A percentile compares a stretch with the other conserved stretches of the same genome.
phyloP scores from a whole-genome alignment of 2,113 vertebrate species.

The Corydoras sp. region DNA sequence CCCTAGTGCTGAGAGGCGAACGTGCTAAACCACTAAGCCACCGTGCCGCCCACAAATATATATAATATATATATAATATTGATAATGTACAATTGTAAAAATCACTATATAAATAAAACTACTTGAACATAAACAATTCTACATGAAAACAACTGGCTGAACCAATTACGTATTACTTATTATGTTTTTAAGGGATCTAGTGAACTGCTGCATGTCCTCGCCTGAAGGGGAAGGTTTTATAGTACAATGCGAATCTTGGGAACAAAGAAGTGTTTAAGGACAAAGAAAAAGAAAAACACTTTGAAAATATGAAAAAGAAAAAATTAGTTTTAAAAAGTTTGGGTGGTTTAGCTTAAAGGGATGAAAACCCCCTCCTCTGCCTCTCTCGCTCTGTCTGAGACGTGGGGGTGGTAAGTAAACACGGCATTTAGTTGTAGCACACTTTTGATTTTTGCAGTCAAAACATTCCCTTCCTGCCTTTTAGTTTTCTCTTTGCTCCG shows the following conservation, averaged over 20 bases:
- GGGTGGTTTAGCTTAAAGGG: constrained; percentile 31
- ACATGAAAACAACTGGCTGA: no score
- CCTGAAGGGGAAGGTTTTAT: constrained; percentile 5
- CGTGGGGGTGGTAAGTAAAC: constrained; percentile 30
- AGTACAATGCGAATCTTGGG: constrained; percentile 14
- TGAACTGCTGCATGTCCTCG: constrained; percentile 3
- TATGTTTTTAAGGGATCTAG: background rate
- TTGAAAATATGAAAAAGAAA: background rate
- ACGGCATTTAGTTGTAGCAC: constrained; percentile 33
- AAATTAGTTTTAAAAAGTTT: background rate
- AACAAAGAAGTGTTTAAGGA: background rate
- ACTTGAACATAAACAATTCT: no score
- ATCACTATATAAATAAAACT: no score
- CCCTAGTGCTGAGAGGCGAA: no score
- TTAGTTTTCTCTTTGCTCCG: background rate
- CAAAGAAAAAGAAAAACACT: background rate
- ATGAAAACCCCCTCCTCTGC: constrained; percentile 27
- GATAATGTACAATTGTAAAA: no score
- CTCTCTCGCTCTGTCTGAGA: constrained; percentile 22
- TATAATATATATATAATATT: no score
- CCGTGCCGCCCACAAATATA: no score
- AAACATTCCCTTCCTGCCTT: constrained; percentile 21
- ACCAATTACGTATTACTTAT: no score
- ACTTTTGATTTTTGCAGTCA: constrained; percentile 38
- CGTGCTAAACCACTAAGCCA: no score